A percentile compares a stretch with the other conserved stretches of the same genome.
phyloP scores from a whole-genome alignment of 2,113 vertebrate genomes.

The Thalassoma bifasciatum region DNA sequence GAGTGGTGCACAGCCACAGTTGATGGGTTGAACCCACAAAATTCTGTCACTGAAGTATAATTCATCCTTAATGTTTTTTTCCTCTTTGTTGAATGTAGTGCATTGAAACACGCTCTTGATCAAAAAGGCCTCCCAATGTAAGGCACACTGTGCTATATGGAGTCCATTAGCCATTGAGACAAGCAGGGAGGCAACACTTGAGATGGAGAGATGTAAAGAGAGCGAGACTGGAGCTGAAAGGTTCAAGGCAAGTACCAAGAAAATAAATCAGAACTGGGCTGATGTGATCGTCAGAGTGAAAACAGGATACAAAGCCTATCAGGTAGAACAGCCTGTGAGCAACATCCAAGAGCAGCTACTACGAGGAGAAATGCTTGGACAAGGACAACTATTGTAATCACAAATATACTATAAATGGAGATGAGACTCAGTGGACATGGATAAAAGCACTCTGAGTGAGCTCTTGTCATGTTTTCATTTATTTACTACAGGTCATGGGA shows the following conservation, averaged over 20 bases:
- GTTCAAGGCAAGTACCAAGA: constrained; percentile 75
- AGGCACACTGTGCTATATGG: constrained; percentile 20
- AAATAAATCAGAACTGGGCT: constrained; percentile 68
- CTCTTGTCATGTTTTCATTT: constrained; percentile 4
- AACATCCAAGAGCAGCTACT: constrained; percentile 15
- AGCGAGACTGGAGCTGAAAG: constrained; percentile 62
- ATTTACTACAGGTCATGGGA: constrained; percentile 1
- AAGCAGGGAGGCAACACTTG: constrained; percentile 41
- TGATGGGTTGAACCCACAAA: constrained; percentile 34
- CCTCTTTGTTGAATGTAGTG: constrained; percentile 31
- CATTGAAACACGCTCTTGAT: constrained; percentile 55
- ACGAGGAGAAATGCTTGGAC: constrained; percentile 25
- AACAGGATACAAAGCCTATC: constrained; percentile 55
- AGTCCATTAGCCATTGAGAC: constrained; percentile 66
- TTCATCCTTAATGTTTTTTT: constrained; percentile 51
- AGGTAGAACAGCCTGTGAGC: constrained; percentile 48
- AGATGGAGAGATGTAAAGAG: constrained; percentile 63
- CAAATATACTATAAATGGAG: constrained; percentile 53
- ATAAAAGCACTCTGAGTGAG: constrained; percentile 18
- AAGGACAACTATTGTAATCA: constrained; percentile 50
- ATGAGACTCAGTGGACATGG: constrained; percentile 15
- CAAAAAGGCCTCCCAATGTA: constrained; percentile 52
- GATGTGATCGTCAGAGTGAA: constrained; percentile 53
- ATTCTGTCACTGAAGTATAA: constrained; percentile 27
- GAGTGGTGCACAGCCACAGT: constrained; percentile 47